Conservation (phyloP, 64 coral and sea anemone species). For the Montipora sp. region DNA sequence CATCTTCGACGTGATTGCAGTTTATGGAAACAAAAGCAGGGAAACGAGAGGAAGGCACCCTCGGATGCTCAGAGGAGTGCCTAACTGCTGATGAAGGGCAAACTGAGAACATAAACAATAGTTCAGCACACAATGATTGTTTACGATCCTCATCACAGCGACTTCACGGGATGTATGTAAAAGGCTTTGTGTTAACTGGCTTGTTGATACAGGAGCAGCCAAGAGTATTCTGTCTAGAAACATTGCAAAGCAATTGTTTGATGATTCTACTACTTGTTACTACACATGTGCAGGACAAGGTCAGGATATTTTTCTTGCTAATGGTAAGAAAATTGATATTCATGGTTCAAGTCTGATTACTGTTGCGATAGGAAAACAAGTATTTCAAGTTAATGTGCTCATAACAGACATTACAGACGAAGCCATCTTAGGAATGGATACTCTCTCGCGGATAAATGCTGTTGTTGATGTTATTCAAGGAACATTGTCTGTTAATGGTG, state of each 20-base stretch:
- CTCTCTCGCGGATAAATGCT: slow-evolving; percentile 12
- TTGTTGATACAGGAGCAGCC: slow-evolving; percentile 37
- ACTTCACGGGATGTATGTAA: slow-evolving; percentile 21
- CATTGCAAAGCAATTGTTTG: slow-evolving; percentile 14
- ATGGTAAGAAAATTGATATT: neutral
- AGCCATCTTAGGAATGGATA: slow-evolving; percentile 31
- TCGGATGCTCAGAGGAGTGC: slow-evolving; percentile 35
- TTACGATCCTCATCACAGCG: slow-evolving; percentile 26
- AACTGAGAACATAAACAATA: slow-evolving; percentile 7
- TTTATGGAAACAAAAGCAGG: slow-evolving; percentile 39
- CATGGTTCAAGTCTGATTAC: slow-evolving; percentile 22
- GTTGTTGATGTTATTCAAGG: slow-evolving; percentile 36
- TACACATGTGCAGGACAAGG: neutral
- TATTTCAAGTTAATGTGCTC: slow-evolving; percentile 8
- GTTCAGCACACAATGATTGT: neutral
- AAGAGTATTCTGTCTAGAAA: slow-evolving; percentile 17
- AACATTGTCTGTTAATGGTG: slow-evolving; percentile 16
- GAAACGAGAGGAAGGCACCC: slow-evolving; percentile 44
- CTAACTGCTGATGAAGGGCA: slow-evolving; percentile 16
- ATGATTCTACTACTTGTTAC: slow-evolving; percentile 2
- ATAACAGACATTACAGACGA: slow-evolving; percentile 37
- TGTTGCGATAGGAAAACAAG: slow-evolving; percentile 30
- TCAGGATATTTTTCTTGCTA: no score
- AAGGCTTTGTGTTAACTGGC: no score
- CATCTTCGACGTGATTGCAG: slow-evolving; percentile 28